Evolutionary conservation across 2,113 vertebrate species (phyloP).

Genomic region (Turdus rufiventris): DNA sequence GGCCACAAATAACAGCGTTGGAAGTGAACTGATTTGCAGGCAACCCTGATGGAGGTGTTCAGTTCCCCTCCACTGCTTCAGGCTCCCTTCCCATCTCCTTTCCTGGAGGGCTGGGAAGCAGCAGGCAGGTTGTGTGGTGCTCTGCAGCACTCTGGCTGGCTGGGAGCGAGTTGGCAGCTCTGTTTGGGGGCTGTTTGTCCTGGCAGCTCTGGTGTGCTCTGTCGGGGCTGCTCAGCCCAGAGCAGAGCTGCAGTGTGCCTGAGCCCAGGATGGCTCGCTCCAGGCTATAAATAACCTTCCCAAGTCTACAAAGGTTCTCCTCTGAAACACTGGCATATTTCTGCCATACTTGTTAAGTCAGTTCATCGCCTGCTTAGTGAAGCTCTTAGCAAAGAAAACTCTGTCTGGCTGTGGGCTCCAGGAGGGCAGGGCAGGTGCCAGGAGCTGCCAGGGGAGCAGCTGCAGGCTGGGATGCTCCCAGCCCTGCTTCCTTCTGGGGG

Average conservation of each 20-base stretch:
- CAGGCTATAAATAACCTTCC: slow-evolving; percentile 57
- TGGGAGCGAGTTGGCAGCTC: background rate
- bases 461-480: background rate
- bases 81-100: background rate
- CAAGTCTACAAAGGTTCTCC: background rate
- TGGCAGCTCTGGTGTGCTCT: background rate
- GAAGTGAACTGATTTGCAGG: background rate
- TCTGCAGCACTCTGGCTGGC: background rate
- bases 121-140: background rate
- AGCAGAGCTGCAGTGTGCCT: slow-evolving; percentile 22
- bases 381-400: background rate
- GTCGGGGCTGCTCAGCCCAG: background rate
- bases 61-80: background rate
- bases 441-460: background rate
- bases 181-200: slow-evolving; percentile 17
- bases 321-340: slow-evolving; percentile 28
- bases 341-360: slow-evolving; percentile 9
- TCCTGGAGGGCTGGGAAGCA: background rate
- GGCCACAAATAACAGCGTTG: background rate
- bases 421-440: background rate
- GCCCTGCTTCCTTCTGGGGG: background rate
- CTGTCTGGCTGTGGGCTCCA: background rate
- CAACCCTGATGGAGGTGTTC: accelerated
- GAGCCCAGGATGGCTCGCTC: background rate
- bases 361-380: background rate